Evolutionary conservation across 2,888 invertebrate genomes (phyloP), one percentile per base, ranked within the genome.

Genomic region (Dicranocentrus wangi): DNA sequence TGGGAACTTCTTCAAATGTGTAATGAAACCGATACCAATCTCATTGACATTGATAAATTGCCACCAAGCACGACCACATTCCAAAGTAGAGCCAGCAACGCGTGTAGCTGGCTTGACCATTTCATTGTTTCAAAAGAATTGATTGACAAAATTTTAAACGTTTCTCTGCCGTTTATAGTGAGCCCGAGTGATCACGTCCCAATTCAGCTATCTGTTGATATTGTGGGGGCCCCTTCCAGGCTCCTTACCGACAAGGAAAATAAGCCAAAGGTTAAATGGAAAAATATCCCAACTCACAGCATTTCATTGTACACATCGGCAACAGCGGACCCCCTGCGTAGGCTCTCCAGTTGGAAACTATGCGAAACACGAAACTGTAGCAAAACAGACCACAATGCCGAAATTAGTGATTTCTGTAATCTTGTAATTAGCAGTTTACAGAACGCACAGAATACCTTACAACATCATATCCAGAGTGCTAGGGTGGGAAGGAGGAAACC

Each of bases 181-280:
- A 55, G 53, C 0, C 75, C 75, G 39, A 75, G 75, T 66, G 75
- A 75, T 43, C 75, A 75, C 19, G 13, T 23, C 13, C 73, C 73
- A 23, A 71, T 71, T 25, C 8, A 42, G 5, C 19, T 2, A 10
- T 1, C 3, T 21, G 32, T 21, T 5, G 15, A 55, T 13, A 19
- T 53, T 7, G 0, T 5, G 53, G 39, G 5, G 51, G 51, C 15
- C 1, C n/a, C 8, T 32, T 28, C 19, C 17, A 7, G 19, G 1
- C 55, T 2, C 5, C n/a, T 25, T 2, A 2, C 1, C 23, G 51
- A 2, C 27, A 27, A 0, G 3, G 7, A 28, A 13, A 39, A 39
- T 5, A 27, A 25, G 7, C 3, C 13, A 7, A 61, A 25, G 15
- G 7, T 68, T 1, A 60, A 71, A 15, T 71, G 60, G 60, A 42